Base-by-base conservation (phyloP, 2,113 vertebrate species). In the Piprites chloris region DNA sequence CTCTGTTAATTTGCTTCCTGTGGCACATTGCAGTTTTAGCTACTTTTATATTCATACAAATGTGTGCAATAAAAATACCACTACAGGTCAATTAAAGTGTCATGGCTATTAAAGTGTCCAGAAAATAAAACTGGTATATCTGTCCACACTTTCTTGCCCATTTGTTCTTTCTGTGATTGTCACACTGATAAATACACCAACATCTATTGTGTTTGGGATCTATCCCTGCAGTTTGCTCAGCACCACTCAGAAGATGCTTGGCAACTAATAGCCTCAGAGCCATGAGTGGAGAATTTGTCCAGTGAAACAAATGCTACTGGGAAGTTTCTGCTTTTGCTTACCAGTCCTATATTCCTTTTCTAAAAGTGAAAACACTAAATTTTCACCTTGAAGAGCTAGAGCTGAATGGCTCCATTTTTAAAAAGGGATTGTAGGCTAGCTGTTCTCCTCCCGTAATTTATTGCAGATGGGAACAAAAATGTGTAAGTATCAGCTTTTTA, bases 81-180 rank as follows among this genome's bases (percentile, higher is more conserved):
- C 94, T 95, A 97, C 12, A 94, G 61, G 65, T 81, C 62, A 94
- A 96, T 93, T 95, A 94, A 91, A 85, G 41, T 79, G 39, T 44
- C 87, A 77, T 9, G 9, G 56, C 55, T 78, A 85, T 81, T 75
- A 65, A 92, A 84, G n/a, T 26, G 59, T 86, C 33, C 66, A 91
- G 56, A 88, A 96, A 94, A 95, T 69, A 72, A 66, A 95, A 87
- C 0, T 61, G 58, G 83, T 67, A 39, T 46, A 90, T 67, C n/a
- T 88, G 53, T 37, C 69, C 55, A 35, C 52, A 46, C 82, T 66
- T 88, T 91, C 39, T 80, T 65, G 37, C n/a, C 88, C 46, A 33
- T 93, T 89, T 92, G 53, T 89, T 67, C 76, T 61, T 89, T 96
- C 72, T 68, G 80, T 61, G 56, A 87, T 75, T 89, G 23, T 27